Percentiles rank a stretch among this genome's conserved stretches.
These are phyloP conservation scores for Cyclophora albipunctata DNA, from an alignment of 2,888 invertebrate species.

Conservation along the genomic window DNA sequence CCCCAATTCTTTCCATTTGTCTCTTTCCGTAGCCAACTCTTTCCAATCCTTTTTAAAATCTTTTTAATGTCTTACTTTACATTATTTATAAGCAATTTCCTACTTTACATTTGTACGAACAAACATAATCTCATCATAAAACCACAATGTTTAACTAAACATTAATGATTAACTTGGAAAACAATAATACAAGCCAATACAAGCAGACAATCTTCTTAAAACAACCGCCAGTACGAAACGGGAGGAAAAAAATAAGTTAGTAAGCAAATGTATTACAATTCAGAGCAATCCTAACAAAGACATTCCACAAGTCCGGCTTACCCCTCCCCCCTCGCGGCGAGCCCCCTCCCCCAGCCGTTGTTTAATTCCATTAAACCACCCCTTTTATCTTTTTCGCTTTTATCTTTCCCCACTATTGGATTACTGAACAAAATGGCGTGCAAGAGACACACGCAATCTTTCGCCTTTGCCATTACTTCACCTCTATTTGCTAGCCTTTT, in stretches of 20 bases:
- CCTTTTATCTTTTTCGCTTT: constrained; percentile 71
- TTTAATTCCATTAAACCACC: constrained; percentile 75
- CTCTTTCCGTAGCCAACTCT: too few relatives aligned
- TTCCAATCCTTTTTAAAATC: too few relatives aligned
- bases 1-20: too few relatives aligned
- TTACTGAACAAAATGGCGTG: constrained; percentile 67
- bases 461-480: constrained; percentile 47
- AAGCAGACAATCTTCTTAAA: constrained; percentile 27
- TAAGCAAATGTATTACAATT: constrained; percentile 43
- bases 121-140: background rate
- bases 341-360: constrained; percentile 40
- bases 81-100: too few relatives aligned
- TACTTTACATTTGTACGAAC: too few relatives aligned
- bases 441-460: constrained; percentile 67
- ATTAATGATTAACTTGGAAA: background rate
- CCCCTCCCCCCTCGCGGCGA: constrained; percentile 34
- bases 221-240: constrained; percentile 24
- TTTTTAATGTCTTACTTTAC: too few relatives aligned
- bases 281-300: constrained; percentile 58
- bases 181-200: constrained; percentile 14
- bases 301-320: constrained; percentile 67
- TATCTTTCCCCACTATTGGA: constrained; percentile 70
- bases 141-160: constrained; percentile 4
- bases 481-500: constrained; percentile 45
- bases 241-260: constrained; percentile 35